Conservation (phyloP, 2,797 vertebrate species). For the Parauchenoglanis ngamensis region DNA sequence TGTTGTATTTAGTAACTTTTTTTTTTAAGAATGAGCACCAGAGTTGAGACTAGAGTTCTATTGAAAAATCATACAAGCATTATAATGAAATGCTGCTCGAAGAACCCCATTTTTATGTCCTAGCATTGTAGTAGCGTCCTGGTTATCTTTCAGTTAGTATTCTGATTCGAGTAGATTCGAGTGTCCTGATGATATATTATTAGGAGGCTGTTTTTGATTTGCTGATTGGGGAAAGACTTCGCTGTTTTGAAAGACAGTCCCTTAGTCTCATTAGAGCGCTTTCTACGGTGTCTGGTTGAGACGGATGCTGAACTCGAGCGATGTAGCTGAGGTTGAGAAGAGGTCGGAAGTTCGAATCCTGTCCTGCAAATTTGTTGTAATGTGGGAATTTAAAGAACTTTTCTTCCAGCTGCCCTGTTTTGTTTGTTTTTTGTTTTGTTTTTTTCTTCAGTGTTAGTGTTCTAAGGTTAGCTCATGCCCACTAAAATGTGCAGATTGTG, state of each 20-base stretch:
- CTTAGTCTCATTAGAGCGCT: not conserved
- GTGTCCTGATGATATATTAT: not conserved
- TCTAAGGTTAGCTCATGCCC: not conserved
- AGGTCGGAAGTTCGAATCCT: not conserved
- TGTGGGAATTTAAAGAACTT: not conserved
- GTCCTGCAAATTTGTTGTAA: not conserved
- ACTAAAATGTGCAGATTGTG: not conserved
- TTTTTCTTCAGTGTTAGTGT: not conserved
- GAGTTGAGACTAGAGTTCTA: not conserved
- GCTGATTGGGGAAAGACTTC: not conserved
- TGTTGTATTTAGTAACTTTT: not conserved
- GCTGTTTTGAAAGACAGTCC: too few species aligned
- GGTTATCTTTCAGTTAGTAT: not conserved
- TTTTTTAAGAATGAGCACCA: not conserved
- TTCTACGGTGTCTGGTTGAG: not conserved
- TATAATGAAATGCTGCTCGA: not conserved
- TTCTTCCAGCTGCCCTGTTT: not conserved
- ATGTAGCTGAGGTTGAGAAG: not conserved
- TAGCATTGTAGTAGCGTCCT: not conserved
- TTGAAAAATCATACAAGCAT: not conserved
- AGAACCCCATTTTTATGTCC: not conserved
- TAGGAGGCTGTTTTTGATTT: not conserved
- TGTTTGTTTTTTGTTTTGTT: not conserved
- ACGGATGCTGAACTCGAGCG: not conserved
- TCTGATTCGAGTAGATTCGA: not conserved